phyloP scores from a whole-genome alignment of 2,113 vertebrate genomes.

The Rutilus rutilus region DNA sequence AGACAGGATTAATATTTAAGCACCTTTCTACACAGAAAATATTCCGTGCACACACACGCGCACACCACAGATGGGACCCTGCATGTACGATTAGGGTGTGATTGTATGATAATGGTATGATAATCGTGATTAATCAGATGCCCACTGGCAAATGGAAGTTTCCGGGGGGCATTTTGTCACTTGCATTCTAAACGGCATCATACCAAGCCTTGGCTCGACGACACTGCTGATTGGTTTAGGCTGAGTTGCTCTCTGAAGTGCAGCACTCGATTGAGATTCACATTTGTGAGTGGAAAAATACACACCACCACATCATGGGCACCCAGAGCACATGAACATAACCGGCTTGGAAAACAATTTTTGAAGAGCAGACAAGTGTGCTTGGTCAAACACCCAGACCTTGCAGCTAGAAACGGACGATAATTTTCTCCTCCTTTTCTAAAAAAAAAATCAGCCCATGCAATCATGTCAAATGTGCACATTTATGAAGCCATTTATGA shows the following conservation, averaged over 20 bases:
- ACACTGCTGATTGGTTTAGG: conserved; percentile 63
- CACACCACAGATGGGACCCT: conserved; percentile 81
- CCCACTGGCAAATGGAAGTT: conserved; percentile 82
- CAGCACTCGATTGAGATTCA: neutral
- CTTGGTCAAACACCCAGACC: neutral
- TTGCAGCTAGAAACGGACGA: neutral
- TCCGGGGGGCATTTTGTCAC: conserved; percentile 83
- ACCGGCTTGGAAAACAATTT: neutral
- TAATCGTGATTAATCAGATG: conserved; percentile 91
- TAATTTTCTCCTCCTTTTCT: neutral
- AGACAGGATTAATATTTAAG: conserved; percentile 64
- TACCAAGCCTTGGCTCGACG: conserved; percentile 70
- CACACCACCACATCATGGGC: conserved; percentile 5
- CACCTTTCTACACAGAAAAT: conserved; percentile 47
- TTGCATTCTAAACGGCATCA: conserved; percentile 84
- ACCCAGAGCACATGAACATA: conserved; percentile 9
- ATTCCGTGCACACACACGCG: conserved; percentile 41
- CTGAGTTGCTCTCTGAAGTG: conserved; percentile 58
- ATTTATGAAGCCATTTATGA: neutral
- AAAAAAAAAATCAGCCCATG: neutral
- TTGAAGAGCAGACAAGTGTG: neutral
- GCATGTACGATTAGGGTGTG: conserved; percentile 86
- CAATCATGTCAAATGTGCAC: conserved; percentile 1
- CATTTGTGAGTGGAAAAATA: conserved; percentile 26
- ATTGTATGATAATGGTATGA: conserved; percentile 92